phyloP scores from a whole-genome alignment of 53 echinoderm and acorn worm species.

The Zoroaster sp. region DNA sequence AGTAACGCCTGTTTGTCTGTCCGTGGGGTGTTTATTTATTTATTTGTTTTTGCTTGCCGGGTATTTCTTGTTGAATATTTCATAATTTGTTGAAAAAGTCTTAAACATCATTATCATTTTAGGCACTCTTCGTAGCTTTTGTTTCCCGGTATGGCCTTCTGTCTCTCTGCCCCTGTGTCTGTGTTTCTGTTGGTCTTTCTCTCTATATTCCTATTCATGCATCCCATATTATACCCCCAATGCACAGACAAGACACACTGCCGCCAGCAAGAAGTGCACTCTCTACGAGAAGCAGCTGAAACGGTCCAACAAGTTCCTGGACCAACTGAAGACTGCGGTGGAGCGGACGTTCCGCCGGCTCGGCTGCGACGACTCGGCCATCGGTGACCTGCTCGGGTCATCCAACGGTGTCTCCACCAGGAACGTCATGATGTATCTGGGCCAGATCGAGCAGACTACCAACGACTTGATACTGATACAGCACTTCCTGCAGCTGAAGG shows the following conservation, averaged over 20 bases:
- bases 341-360: constrained; percentile 67
- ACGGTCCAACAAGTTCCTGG: constrained; percentile 66
- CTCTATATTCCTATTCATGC: too few species aligned
- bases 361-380: constrained; percentile 80
- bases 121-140: too few species aligned
- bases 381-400: constrained; percentile 73
- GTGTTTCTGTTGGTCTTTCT: too few species aligned
- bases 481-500: constrained; percentile 79
- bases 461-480: constrained; percentile 86
- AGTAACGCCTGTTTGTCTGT: too few species aligned
- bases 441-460: constrained; percentile 82
- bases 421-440: constrained; percentile 84
- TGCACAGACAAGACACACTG: constrained; percentile 49
- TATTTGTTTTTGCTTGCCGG: too few species aligned
- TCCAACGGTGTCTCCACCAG: constrained; percentile 65
- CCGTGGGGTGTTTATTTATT: background rate
- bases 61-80: too few species aligned
- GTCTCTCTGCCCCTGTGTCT: too few species aligned
- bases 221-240: too few species aligned
- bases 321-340: constrained; percentile 75
- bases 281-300: constrained; percentile 57
- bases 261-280: constrained; percentile 46
- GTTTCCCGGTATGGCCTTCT: too few species aligned
- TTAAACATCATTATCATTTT: too few species aligned
- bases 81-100: too few species aligned